Evolutionary conservation across 2,888 invertebrate genomes (phyloP).

Genomic region (Lithophane semibrunnea): DNA sequence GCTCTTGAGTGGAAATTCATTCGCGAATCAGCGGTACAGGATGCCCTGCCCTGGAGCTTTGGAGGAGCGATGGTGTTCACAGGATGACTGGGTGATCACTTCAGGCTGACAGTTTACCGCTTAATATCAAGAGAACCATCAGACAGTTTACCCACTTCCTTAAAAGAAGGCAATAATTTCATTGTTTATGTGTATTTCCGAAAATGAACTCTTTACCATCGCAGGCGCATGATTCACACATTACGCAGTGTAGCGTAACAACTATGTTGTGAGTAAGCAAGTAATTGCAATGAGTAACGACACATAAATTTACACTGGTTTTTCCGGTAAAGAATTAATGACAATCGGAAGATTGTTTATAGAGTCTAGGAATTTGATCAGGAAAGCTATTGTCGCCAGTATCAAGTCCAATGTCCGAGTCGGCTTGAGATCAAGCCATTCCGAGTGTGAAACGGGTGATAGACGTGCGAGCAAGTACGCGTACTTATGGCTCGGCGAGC

Average conservation of each 20-base stretch:
- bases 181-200: not conserved
- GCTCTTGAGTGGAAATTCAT: too few species aligned
- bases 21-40: too few species aligned
- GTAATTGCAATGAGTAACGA: constrained; percentile 53
- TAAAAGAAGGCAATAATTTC: not conserved
- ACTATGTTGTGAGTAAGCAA: constrained; percentile 42
- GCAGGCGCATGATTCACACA: constrained; percentile 49
- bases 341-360: not conserved
- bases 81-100: too few species aligned
- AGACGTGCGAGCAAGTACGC: too few species aligned
- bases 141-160: not conserved
- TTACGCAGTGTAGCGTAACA: constrained; percentile 44
- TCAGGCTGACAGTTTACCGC: too few species aligned
- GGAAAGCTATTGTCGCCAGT: not conserved
- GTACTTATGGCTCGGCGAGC: too few species aligned
- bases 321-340: constrained; percentile 6
- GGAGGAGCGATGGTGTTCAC: too few species aligned
- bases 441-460: too few species aligned
- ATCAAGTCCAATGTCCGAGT: not conserved
- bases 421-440: not conserved
- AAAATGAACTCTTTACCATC: constrained; percentile 3
- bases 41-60: too few species aligned
- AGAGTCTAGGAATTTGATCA: constrained; percentile 15
- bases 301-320: constrained; percentile 33
- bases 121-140: too few species aligned